Evolutionary conservation across 2,113 vertebrate species (phyloP).

Genomic region (Cyrtonyx montezumae): DNA sequence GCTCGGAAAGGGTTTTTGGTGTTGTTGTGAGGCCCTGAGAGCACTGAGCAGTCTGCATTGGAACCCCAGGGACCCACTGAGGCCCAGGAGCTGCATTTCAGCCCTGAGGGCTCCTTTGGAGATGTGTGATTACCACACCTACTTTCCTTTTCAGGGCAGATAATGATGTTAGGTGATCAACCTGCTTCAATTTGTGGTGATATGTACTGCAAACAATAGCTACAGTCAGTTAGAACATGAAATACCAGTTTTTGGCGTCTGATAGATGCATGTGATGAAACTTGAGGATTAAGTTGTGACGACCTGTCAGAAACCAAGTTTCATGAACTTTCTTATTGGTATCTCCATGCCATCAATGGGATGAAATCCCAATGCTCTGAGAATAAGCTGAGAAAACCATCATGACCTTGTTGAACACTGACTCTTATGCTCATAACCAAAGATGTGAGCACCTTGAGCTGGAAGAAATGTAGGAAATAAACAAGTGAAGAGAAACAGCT

Average conservation of each 20-base stretch:
- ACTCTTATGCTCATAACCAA: neutral
- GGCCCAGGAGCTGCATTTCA: neutral
- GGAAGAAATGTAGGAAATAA: constrained; percentile 15
- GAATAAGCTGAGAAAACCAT: neutral
- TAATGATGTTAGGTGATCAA: neutral
- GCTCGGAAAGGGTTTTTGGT: neutral
- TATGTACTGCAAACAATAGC: neutral
- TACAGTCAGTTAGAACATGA: neutral
- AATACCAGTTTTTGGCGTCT: neutral
- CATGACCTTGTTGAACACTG: neutral
- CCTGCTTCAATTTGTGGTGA: neutral
- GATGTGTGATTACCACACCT: fast-evolving
- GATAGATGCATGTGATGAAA: neutral
- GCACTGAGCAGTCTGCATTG: neutral
- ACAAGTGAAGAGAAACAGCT: constrained; percentile 16
- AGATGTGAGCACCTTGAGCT: neutral
- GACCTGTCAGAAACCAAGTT: neutral
- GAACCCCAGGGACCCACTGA: fast-evolving
- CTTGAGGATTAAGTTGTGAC: neutral
- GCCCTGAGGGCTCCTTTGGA: fast-evolving
- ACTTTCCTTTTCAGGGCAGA: neutral
- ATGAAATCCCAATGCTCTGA: neutral
- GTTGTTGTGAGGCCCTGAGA: fast-evolving
- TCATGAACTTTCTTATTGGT: neutral
- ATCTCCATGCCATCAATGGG: neutral